These are phyloP conservation scores for Gopherus evgoodei DNA, from an alignment of 2,113 vertebrate genomes.

Conservation along the genomic window DNA sequence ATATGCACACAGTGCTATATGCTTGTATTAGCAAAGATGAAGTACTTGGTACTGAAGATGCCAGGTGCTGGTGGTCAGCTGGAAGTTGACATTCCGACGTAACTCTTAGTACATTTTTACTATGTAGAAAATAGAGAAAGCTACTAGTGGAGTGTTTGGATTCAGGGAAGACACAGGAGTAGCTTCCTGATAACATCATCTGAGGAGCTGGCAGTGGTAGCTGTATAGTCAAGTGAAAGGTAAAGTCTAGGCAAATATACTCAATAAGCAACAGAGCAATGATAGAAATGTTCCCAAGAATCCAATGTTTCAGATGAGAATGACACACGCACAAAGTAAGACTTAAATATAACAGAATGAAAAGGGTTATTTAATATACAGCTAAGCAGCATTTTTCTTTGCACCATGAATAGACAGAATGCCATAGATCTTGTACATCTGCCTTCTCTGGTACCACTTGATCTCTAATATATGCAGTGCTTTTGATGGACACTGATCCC, in stretches of 20 bases:
- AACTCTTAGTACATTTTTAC: background rate
- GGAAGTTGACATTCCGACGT: background rate
- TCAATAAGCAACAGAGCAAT: background rate
- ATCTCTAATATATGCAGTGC: slow-evolving; percentile 36
- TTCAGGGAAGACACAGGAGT: background rate
- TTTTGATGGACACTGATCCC: slow-evolving; percentile 53
- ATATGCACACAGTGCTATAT: background rate
- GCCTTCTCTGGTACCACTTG: background rate
- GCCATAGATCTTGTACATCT: background rate
- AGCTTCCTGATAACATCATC: background rate
- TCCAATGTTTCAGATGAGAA: fast-evolving
- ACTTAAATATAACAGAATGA: background rate
- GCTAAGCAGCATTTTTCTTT: background rate
- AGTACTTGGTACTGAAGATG: background rate
- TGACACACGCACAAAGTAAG: fast-evolving
- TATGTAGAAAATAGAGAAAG: background rate
- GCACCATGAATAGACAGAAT: fast-evolving
- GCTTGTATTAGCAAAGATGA: background rate
- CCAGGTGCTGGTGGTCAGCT: background rate
- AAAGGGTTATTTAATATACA: background rate
- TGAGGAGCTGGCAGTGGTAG: background rate
- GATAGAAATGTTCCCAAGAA: fast-evolving
- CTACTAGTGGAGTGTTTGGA: fast-evolving
- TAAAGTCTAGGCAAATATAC: background rate
- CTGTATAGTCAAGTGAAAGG: fast-evolving